A percentile compares a stretch with the other conserved stretches of the same genome.
Evolutionary conservation across 2,797 vertebrate genomes (phyloP).

Genomic region (Remorina albescens): DNA sequence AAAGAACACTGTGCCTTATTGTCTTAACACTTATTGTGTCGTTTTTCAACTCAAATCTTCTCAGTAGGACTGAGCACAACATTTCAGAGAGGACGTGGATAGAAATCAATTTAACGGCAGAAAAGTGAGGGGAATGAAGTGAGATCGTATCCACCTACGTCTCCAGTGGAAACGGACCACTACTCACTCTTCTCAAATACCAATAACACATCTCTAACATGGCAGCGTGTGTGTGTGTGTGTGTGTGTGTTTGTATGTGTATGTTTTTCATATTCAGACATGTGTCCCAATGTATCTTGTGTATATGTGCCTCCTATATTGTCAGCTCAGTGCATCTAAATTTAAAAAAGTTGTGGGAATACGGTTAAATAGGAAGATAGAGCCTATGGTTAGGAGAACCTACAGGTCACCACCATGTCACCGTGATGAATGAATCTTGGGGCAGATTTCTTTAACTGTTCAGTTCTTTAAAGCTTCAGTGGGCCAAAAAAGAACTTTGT

Average conservation of each 20-base stretch:
- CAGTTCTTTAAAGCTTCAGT: slow-evolving; percentile 27
- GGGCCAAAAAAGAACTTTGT: slow-evolving; percentile 13
- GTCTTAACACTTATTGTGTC: not conserved
- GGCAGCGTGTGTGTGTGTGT: not conserved
- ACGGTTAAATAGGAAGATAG: slow-evolving; percentile 11
- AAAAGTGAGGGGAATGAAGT: not conserved
- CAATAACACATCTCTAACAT: not conserved
- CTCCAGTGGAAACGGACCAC: not conserved
- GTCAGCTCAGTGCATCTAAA: slow-evolving; percentile 43
- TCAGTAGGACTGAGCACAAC: not conserved
- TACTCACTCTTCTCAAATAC: not conserved
- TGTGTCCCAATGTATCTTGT: not conserved
- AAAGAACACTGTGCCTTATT: not conserved
- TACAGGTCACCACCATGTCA: slow-evolving; percentile 61
- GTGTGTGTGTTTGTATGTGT: not conserved
- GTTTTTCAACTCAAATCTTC: not conserved
- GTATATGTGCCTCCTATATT: not conserved
- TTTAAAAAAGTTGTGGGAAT: slow-evolving; percentile 30
- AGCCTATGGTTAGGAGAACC: slow-evolving; percentile 20
- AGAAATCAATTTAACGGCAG: not conserved
- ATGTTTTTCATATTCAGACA: slow-evolving; percentile 9
- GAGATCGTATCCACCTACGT: not conserved
- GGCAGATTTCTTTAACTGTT: slow-evolving; percentile 42
- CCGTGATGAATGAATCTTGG: slow-evolving; percentile 56
- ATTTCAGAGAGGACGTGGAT: not conserved